Conservation (phyloP, 2,888 invertebrate species). For the Hartigia nigra region DNA sequence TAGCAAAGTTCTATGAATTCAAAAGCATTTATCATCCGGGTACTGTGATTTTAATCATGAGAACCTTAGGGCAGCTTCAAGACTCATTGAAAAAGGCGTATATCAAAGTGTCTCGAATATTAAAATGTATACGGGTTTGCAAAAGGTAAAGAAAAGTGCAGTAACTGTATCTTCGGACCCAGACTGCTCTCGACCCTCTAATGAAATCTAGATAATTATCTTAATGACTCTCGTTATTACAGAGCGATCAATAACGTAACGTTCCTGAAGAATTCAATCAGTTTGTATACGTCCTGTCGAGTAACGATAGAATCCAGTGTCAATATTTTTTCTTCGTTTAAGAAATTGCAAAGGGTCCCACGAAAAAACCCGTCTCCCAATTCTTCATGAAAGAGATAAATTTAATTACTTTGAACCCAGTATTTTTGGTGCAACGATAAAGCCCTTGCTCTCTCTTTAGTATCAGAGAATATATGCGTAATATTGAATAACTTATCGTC, state of each 20-base stretch:
- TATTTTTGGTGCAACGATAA: neutral
- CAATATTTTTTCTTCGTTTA: neutral
- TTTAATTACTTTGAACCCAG: neutral
- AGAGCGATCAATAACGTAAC: neutral
- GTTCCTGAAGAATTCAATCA: no score
- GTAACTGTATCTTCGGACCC: no score
- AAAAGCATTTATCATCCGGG: no score
- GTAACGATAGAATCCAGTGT: neutral
- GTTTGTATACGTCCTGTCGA: no score
- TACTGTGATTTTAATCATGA: no score
- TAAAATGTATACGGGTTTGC: no score
- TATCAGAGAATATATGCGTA: neutral
- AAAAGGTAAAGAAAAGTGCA: no score
- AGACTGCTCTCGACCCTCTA: constrained; percentile 10
- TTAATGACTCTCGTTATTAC: constrained; percentile 27
- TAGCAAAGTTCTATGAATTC: no score
- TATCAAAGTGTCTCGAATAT: no score
- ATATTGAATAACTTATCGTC: neutral
- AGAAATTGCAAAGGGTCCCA: neutral
- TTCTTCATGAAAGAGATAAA: neutral
- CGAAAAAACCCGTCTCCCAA: neutral
- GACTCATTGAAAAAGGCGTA: no score
- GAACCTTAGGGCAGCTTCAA: no score
- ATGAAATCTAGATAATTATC: constrained; percentile 28
- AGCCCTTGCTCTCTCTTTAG: neutral